Evolutionary conservation across 2,888 invertebrate species (phyloP), one percentile per base, ranked within the genome.

Genomic region (Agonum fuliginosum): DNA sequence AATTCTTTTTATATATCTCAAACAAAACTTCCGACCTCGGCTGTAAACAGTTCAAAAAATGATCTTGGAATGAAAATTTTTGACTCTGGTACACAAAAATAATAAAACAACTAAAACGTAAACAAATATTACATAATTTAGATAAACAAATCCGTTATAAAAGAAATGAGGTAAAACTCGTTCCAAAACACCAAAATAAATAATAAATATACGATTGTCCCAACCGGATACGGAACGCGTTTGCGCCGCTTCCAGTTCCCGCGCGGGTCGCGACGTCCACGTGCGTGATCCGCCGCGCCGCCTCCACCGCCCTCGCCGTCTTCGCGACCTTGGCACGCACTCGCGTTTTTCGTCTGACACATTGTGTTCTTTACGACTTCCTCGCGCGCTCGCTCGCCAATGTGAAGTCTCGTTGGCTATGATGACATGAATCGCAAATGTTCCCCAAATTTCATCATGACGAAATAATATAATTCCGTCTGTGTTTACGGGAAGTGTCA

Each of bases 351-450:
- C 37, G 72, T n/a, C 34, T 73, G 73, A 73, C 73, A 73, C 73
- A 58, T 73, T 58, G 14, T n/a, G 73, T 58, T 58, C 51, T 73
- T 73, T 73, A 73, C 73, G 73, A 73, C 73, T 73, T 73, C 73
- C 73, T 73, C 58, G 54, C 37, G 22, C 17, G 30, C 1, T 10
- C 17, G 27, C 17, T 1, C 37, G 37, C 37, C 8, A 8, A n/a
- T n/a, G n/a, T 17, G 48, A 48, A 34, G 19, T 62, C 62, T 34
- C 14, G 19, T 2, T 34, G 62, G 37, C 62, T 14, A 62, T 62
- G 34, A 24, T 12, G 54, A 54, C n/a, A 12, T n/a, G 22, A 54
- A 54, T 54, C 12, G 54, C 54, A 54, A 54, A 54, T 54, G 24
- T 54, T 54, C 24, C 54, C 24, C 4, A 54, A 54, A 54, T 54